Evolutionary conservation across 64 coral and sea anemone species (phyloP).

Genomic region (Dendronephthya gigantea): DNA sequence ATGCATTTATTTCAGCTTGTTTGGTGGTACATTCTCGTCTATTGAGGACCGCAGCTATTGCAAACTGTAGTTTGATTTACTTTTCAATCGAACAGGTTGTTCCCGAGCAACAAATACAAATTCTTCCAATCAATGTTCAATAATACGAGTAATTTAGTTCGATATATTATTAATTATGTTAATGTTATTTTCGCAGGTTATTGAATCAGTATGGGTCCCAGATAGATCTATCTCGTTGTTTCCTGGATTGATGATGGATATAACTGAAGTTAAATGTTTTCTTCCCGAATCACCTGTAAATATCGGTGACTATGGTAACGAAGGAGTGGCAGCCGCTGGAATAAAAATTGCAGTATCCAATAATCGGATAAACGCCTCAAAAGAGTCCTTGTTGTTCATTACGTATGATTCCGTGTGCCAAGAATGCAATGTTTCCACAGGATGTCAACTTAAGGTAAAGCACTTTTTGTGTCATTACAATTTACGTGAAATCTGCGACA

Average conservation of each 20-base stretch:
- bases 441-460: neutral
- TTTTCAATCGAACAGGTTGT: too few species aligned
- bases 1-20: too few species aligned
- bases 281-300: neutral
- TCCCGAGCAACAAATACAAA: too few species aligned
- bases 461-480: too few species aligned
- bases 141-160: too few species aligned
- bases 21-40: too few species aligned
- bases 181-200: neutral
- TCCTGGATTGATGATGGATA: neutral
- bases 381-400: neutral
- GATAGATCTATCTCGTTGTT: neutral
- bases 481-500: too few species aligned
- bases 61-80: too few species aligned
- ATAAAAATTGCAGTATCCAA: neutral
- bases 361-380: neutral
- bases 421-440: neutral
- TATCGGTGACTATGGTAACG: neutral
- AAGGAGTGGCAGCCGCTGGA: neutral
- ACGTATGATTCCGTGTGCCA: too few species aligned
- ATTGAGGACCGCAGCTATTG: too few species aligned
- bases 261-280: neutral
- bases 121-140: too few species aligned
- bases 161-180: neutral
- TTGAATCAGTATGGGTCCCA: neutral